Evolutionary conservation across 2,113 vertebrate genomes (phyloP).

Genomic region (Rhinolophus ferrumequinum): DNA sequence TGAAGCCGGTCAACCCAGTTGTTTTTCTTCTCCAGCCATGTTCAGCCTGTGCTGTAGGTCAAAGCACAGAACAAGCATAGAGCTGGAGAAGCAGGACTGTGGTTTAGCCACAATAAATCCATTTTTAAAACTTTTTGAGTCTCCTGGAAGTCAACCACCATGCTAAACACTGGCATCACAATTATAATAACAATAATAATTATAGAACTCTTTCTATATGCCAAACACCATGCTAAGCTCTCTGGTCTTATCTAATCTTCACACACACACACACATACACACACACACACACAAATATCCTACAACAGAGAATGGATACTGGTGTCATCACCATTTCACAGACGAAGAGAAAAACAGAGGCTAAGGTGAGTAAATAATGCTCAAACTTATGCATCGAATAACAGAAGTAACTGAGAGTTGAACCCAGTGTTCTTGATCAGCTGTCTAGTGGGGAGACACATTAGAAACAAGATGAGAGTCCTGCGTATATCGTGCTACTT

Average conservation of each 20-base stretch:
- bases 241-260: background rate
- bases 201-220: background rate
- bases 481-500: background rate
- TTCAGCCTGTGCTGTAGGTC: background rate
- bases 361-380: background rate
- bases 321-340: slow-evolving; percentile 61
- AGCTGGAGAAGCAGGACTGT: background rate
- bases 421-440: background rate
- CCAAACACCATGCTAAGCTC: background rate
- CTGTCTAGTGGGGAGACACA: background rate
- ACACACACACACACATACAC: no score
- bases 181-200: background rate
- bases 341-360: slow-evolving; percentile 73
- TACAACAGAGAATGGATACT: background rate
- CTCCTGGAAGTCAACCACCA: background rate
- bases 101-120: background rate
- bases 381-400: slow-evolving; percentile 49
- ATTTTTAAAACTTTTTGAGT: background rate
- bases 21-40: background rate
- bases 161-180: background rate
- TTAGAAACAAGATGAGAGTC: background rate
- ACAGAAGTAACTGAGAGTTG: slow-evolving; percentile 44
- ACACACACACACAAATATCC: no score
- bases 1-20: background rate
- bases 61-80: background rate